These are phyloP conservation scores for Neosilurus mollespiculum DNA, from an alignment of 2,797 vertebrate genomes.

Conservation along the genomic window DNA sequence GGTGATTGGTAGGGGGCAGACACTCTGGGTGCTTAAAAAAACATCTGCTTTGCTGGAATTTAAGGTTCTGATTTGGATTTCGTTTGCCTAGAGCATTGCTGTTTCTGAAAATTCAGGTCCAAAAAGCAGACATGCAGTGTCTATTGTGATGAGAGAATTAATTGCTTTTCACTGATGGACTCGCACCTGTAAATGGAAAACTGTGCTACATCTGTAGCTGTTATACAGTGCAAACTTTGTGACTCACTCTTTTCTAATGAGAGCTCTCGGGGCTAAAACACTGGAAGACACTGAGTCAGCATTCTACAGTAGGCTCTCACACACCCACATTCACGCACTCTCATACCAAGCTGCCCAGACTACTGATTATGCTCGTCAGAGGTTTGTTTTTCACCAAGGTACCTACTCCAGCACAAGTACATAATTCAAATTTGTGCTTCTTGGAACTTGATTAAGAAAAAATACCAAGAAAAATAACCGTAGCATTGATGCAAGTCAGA, in stretches of 20 bases:
- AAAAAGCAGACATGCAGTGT: background rate
- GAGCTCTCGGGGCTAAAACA: constrained; percentile 11
- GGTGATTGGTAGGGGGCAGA: background rate
- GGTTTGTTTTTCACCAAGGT: background rate
- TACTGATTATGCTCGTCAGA: background rate
- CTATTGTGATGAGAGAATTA: too few species aligned
- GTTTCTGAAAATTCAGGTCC: background rate
- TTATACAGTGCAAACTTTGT: constrained; percentile 15
- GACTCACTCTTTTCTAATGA: constrained; percentile 43
- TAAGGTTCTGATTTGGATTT: background rate
- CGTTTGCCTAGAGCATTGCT: background rate
- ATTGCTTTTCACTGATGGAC: background rate
- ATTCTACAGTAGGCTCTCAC: background rate
- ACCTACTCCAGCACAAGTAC: background rate
- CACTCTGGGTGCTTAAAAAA: background rate
- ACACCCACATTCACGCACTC: background rate
- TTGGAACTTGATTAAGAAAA: too few species aligned
- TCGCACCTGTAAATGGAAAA: constrained; percentile 3
- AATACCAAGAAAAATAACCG: background rate
- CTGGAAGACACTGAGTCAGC: constrained; percentile 35
- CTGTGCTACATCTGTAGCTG: background rate
- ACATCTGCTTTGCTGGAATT: background rate
- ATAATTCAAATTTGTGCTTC: background rate
- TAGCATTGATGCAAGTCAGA: background rate
- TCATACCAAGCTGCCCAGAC: constrained; percentile 23